Evolutionary conservation across 2,797 vertebrate genomes (phyloP), one percentile per base, ranked within the genome.

Genomic region (Moxostoma hubbsi): DNA sequence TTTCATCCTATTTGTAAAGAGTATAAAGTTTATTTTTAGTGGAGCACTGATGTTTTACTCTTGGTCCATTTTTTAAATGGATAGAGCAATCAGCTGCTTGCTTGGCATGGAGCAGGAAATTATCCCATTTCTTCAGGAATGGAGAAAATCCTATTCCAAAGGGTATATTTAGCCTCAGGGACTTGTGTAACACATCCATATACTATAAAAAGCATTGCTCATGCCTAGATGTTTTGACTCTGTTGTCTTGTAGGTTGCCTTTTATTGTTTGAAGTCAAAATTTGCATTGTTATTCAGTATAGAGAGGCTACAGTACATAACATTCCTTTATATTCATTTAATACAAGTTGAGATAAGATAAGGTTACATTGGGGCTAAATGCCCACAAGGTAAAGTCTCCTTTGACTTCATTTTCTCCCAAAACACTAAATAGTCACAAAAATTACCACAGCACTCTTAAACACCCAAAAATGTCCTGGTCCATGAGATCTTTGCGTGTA

Each of bases 41-140:
- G 36, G 36, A 36, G 36, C 36, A 36, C 4, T 36, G 36, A 36
- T 36, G 36, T 36, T 36, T 36, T 36, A 4, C 36, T 36, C 36
- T 36, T 36, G 36, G 36, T 11, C 9, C 18, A 73, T 76, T 16
- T 72, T 75, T 64, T 16, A 46, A 80, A 75, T 85, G 49, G 58
- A 57, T 83, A 61, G 78, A 55, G 16, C 24, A 81, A 61, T 81
- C 69, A 6, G 81, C 9, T 85, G 76, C 73, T 87, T 85, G 82
- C 16, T 67, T 75, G 59, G 55, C 81, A 74, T 73, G 73, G 72
- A 74, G 77, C 84, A 65, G 83, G 82, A 47, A 36, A 15, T 81
- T 55, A 73, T 67, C 82, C 15, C n/a, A 66, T 81, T 82, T 83
- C 77, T 62, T 54, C 58, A 63, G 72, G 71, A 83, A 81, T 63